Percentiles rank a stretch among this genome's conserved stretches.
These are phyloP conservation scores for Taeniopygia guttata DNA, from an alignment of 2,797 vertebrate species.

Conservation along the genomic window DNA sequence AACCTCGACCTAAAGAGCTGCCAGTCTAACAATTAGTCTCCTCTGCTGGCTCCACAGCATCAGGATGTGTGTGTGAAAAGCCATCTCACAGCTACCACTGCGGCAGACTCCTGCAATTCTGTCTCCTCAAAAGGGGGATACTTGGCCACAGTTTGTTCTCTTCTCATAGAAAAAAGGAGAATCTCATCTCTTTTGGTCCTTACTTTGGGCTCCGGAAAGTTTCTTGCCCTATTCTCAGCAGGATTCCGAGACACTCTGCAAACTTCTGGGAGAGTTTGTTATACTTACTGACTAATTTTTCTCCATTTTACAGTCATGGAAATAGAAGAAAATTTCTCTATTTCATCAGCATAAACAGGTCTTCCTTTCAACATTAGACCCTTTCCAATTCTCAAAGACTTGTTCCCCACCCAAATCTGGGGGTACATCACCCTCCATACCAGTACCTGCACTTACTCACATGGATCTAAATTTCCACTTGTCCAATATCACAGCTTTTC, in stretches of 20 bases:
- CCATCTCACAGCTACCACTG: neutral
- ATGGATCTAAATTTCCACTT: neutral
- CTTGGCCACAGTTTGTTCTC: neutral
- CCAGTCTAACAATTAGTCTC: neutral
- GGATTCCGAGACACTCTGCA: rapidly evolving
- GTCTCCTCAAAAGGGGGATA: neutral
- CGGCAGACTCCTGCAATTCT: neutral
- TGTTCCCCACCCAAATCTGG: neutral
- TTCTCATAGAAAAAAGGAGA: neutral
- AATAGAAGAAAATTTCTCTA: neutral
- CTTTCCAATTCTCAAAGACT: neutral
- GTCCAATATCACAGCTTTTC: neutral
- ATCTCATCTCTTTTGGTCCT: neutral
- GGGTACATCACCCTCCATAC: neutral
- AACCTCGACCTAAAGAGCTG: neutral
- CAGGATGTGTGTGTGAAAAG: neutral
- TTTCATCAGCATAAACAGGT: neutral
- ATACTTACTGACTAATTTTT: neutral
- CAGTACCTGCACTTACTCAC: neutral
- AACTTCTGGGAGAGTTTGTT: neutral
- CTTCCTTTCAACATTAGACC: neutral
- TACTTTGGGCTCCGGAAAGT: neutral
- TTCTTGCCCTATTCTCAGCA: neutral
- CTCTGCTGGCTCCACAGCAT: neutral
- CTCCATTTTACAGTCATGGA: neutral